These are phyloP conservation scores for Forbesichthys papilliferus DNA, from an alignment of 2,113 vertebrate species.

Conservation along the genomic window DNA sequence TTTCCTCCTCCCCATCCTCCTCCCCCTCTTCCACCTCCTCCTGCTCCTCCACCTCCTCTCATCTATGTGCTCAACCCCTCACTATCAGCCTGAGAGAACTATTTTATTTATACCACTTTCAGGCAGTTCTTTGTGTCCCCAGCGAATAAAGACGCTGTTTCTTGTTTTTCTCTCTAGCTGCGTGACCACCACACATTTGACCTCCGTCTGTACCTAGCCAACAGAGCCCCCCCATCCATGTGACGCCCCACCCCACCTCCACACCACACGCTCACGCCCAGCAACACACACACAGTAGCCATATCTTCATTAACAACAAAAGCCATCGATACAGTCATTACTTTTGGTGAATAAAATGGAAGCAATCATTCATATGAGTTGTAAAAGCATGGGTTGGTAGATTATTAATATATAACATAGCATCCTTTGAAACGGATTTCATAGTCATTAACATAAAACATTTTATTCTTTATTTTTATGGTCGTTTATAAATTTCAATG, in stretches of 20 bases:
- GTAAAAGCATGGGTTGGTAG: too few relatives aligned
- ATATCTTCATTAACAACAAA: too few relatives aligned
- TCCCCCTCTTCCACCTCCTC: not conserved
- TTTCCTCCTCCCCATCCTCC: not conserved
- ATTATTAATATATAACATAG: too few relatives aligned
- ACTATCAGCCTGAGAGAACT: conserved; percentile 62
- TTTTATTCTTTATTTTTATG: too few relatives aligned
- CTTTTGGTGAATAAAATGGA: too few relatives aligned
- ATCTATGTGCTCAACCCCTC: conserved; percentile 28
- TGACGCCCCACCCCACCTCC: not conserved
- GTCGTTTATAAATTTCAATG: too few relatives aligned
- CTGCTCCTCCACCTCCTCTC: conserved; percentile 27
- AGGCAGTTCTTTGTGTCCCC: conserved; percentile 8
- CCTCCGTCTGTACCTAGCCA: not conserved
- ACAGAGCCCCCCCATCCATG: too few relatives aligned
- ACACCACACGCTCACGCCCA: conserved; percentile 5
- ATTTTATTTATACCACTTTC: conserved; percentile 60
- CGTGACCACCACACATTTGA: conserved; percentile 18
- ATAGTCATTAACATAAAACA: too few relatives aligned
- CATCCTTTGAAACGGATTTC: too few relatives aligned
- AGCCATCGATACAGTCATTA: too few relatives aligned
- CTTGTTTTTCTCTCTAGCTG: conserved; percentile 1
- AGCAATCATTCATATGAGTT: too few relatives aligned
- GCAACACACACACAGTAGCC: not conserved
- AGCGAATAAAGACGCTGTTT: too few relatives aligned